Evolutionary conservation across 1,140 invertebrate species (phyloP).

Genomic region (Psix sp.): DNA sequence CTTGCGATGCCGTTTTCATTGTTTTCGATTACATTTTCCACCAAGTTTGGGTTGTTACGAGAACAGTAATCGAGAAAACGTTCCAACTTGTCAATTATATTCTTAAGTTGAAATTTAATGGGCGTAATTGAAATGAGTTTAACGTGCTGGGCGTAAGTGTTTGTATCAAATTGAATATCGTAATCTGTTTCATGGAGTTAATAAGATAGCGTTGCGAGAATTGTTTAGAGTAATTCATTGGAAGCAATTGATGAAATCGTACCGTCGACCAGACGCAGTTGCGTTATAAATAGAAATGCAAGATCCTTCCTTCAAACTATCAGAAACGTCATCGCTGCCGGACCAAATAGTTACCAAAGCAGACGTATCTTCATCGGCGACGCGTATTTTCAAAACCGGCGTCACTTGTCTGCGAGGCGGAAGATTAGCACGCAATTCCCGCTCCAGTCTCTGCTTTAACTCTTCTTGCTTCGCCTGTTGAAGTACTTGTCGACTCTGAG

Average conservation of each 20-base stretch:
- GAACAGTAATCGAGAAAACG: too few relatives aligned
- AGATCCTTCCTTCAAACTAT: slow-evolving; percentile 79
- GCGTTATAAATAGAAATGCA: slow-evolving; percentile 74
- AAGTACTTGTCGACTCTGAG: slow-evolving; percentile 25
- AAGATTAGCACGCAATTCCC: slow-evolving; percentile 64
- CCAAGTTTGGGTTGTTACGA: too few relatives aligned
- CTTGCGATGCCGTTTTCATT: slow-evolving; percentile 23
- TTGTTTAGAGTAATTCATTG: slow-evolving; percentile 11
- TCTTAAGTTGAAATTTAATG: too few relatives aligned
- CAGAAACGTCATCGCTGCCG: slow-evolving; percentile 76
- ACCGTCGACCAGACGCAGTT: slow-evolving; percentile 75
- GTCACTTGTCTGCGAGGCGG: slow-evolving; percentile 72
- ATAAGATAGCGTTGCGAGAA: background rate
- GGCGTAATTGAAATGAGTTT: too few relatives aligned
- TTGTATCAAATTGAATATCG: too few relatives aligned
- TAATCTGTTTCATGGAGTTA: background rate
- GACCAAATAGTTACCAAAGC: slow-evolving; percentile 80
- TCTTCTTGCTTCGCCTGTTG: slow-evolving; percentile 55
- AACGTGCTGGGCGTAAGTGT: too few relatives aligned
- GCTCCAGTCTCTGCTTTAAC: slow-evolving; percentile 62
- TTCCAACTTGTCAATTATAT: too few relatives aligned
- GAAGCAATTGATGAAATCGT: slow-evolving; percentile 65
- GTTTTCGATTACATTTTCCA: slow-evolving; percentile 13
- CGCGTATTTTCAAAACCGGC: slow-evolving; percentile 76
- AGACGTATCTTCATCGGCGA: slow-evolving; percentile 72